These are phyloP conservation scores for Muscicapa striata DNA, from an alignment of 2,797 vertebrate genomes.

Conservation along the genomic window DNA sequence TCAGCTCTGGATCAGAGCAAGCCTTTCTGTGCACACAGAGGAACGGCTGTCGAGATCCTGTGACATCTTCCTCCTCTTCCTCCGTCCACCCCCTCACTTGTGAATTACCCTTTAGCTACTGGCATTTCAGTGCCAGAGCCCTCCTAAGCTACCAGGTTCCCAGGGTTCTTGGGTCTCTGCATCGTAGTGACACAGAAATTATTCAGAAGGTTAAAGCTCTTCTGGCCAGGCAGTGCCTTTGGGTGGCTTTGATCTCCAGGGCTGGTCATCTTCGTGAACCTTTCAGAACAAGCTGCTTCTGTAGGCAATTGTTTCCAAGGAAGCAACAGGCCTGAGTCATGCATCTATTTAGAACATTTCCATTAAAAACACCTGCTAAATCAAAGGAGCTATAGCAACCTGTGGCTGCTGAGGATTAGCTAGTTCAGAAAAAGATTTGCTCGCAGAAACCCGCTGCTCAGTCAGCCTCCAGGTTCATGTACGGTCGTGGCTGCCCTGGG, in stretches of 20 bases:
- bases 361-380: conserved; percentile 69
- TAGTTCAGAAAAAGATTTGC: conserved; percentile 39
- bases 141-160: neutral
- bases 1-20: conserved; percentile 25
- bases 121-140: neutral
- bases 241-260: neutral
- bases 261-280: conserved; percentile 21
- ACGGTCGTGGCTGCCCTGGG: neutral
- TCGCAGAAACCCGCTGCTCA: neutral
- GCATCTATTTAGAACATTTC: conserved; percentile 66
- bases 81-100: conserved; percentile 27
- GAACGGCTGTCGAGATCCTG: conserved; percentile 34
- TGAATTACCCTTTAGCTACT: conserved; percentile 33
- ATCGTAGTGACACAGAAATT: neutral
- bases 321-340: conserved; percentile 63
- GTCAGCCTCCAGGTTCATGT: neutral
- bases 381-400: conserved; percentile 65
- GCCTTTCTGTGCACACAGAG: conserved; percentile 20
- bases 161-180: neutral
- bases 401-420: conserved; percentile 58
- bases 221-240: neutral
- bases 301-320: conserved; percentile 67
- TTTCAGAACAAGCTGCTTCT: conserved; percentile 34
- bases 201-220: neutral
- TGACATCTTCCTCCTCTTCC: conserved; percentile 63